Conservation (phyloP, 2,797 vertebrate species). For the Falco peregrinus region DNA sequence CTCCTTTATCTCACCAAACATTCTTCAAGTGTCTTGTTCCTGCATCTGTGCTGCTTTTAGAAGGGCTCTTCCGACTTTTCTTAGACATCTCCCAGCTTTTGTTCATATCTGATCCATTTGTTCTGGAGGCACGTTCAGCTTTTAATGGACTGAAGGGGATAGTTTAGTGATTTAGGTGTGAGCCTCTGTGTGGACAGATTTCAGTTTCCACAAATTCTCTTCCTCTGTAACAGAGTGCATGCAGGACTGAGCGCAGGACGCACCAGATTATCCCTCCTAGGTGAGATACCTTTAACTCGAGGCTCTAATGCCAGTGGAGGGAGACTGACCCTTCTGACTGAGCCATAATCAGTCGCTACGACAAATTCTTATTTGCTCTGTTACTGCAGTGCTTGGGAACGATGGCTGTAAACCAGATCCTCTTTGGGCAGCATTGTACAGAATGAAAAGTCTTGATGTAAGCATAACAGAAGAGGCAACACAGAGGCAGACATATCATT, state of each 20-base stretch:
- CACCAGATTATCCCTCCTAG: neutral
- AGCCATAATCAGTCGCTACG: neutral
- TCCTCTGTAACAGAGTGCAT: neutral
- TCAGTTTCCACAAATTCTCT: neutral
- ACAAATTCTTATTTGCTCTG: neutral
- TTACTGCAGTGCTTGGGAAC: neutral
- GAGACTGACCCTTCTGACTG: neutral
- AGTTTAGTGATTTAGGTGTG: neutral
- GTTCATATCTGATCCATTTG: neutral
- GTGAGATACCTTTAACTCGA: neutral
- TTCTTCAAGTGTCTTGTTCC: neutral
- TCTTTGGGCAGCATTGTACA: neutral
- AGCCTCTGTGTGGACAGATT: neutral
- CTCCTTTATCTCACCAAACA: neutral
- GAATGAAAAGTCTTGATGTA: neutral
- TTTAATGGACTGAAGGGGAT: neutral
- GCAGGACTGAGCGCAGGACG: neutral
- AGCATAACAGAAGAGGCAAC: neutral
- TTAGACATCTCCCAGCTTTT: neutral
- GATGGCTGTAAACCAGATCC: neutral
- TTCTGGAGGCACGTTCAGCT: neutral
- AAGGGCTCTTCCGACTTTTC: neutral
- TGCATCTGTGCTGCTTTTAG: neutral
- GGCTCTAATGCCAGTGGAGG: neutral
- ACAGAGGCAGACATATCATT: neutral